These are phyloP conservation scores for Paradoxurus hermaphroditus DNA, from an alignment of 2,113 vertebrate species.

Conservation along the genomic window DNA sequence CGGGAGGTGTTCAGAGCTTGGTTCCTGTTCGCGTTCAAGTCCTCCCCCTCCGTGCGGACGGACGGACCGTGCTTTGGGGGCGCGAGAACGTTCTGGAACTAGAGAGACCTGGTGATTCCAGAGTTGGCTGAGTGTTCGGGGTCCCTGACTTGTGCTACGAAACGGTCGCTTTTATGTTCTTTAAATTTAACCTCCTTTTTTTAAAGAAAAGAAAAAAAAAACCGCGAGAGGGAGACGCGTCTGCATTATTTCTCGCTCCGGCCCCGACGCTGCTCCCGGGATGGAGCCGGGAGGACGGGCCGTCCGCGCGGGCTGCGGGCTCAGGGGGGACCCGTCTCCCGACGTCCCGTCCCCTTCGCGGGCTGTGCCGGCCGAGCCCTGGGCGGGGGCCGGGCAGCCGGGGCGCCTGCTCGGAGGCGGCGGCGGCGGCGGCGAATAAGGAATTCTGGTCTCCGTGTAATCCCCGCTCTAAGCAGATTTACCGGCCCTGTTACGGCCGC, in stretches of 20 bases:
- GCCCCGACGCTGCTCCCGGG: no score
- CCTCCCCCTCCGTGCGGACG: no score
- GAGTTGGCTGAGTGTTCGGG: fast-evolving
- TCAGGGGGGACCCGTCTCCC: conserved; percentile 19
- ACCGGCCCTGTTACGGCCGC: conserved; percentile 74
- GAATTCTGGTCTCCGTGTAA: conserved; percentile 73
- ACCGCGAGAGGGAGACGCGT: no score
- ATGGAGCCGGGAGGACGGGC: no score
- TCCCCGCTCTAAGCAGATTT: conserved; percentile 75
- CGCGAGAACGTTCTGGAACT: neutral
- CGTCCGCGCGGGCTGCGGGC: neutral
- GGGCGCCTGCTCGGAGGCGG: conserved; percentile 52
- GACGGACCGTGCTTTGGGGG: no score
- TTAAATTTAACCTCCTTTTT: neutral
- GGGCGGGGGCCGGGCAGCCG: neutral
- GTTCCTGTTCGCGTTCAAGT: no score
- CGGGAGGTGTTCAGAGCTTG: no score
- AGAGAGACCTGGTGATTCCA: neutral
- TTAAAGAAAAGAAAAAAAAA: no score
- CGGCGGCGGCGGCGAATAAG: conserved; percentile 59
- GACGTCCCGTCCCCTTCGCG: conserved; percentile 24
- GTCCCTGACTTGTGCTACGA: no score
- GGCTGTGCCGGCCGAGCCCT: neutral
- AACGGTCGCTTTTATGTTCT: neutral
- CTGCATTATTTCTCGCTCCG: no score